A percentile compares a stretch with the other conserved stretches of the same genome.
phyloP scores from a whole-genome alignment of 2,113 vertebrate genomes.

The Promerops cafer region DNA sequence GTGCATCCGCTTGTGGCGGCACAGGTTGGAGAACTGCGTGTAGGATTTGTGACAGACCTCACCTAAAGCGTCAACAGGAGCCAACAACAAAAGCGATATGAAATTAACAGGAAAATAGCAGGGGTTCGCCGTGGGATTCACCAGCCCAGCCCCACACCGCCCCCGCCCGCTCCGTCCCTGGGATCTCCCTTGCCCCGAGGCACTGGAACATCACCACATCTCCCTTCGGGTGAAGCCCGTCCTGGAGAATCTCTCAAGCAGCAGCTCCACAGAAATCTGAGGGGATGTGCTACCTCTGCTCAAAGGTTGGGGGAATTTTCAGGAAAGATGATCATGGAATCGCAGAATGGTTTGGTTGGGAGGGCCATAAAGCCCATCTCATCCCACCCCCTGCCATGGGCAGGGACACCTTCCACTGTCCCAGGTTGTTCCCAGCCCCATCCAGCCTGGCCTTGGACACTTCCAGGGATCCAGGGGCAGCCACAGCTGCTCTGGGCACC shows the following conservation, averaged over 20 bases:
- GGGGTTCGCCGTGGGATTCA: rapidly evolving
- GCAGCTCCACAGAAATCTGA: neutral
- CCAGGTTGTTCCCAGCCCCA: rapidly evolving
- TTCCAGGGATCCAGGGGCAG: neutral
- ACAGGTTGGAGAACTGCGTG: constrained; percentile 99
- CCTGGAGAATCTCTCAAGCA: neutral
- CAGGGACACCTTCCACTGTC: neutral
- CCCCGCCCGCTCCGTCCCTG: rapidly evolving
- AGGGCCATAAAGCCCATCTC: neutral
- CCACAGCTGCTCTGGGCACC: neutral
- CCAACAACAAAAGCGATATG: constrained; percentile 57
- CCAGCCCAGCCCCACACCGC: rapidly evolving
- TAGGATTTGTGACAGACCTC: constrained; percentile 99
- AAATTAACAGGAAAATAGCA: constrained; percentile 43
- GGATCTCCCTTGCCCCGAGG: rapidly evolving
- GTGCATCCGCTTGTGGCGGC: constrained; percentile 99
- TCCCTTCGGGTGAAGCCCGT: neutral
- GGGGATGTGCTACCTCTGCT: neutral
- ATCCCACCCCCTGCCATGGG: neutral
- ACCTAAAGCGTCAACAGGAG: constrained; percentile 80
- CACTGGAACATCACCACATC: rapidly evolving
- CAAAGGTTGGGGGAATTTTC: neutral
- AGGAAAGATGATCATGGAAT: no score
- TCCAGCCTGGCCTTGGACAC: neutral
- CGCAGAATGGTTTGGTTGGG: neutral